These are phyloP conservation scores for Apodemus sylvaticus DNA, from an alignment of 2,113 vertebrate genomes.

Conservation along the genomic window DNA sequence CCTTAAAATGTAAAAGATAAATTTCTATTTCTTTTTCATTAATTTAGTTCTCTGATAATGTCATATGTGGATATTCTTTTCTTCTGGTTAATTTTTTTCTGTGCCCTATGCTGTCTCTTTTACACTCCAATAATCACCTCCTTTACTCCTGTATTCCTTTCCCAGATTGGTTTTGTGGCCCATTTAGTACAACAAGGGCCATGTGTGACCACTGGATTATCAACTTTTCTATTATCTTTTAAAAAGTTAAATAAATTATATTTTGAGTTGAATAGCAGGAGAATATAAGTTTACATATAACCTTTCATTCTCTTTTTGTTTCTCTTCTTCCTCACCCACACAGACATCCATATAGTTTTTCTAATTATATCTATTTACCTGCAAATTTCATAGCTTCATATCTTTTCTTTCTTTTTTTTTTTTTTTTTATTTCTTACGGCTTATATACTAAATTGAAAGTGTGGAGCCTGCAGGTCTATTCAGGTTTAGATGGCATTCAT, in stretches of 20 bases:
- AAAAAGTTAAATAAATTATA: not conserved
- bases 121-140: not conserved
- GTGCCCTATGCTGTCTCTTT: not conserved
- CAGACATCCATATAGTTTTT: not conserved
- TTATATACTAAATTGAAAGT: not conserved
- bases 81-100: not conserved
- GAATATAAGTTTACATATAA: no score
- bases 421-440: not conserved
- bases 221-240: no score
- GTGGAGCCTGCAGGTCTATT: not conserved
- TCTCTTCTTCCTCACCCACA: no score
- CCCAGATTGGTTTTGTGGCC: not conserved
- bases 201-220: not conserved
- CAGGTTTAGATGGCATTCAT: not conserved
- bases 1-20: not conserved
- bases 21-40: not conserved
- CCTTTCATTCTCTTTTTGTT: no score
- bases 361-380: not conserved
- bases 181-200: not conserved
- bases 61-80: not conserved
- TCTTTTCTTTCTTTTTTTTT: not conserved
- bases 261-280: not conserved
- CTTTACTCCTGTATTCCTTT: not conserved
- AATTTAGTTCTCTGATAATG: not conserved
- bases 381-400: not conserved